Evolutionary conservation across 2,113 vertebrate genomes (phyloP), one percentile per base, ranked within the genome.

Genomic region (Xiphorhynchus elegans): DNA sequence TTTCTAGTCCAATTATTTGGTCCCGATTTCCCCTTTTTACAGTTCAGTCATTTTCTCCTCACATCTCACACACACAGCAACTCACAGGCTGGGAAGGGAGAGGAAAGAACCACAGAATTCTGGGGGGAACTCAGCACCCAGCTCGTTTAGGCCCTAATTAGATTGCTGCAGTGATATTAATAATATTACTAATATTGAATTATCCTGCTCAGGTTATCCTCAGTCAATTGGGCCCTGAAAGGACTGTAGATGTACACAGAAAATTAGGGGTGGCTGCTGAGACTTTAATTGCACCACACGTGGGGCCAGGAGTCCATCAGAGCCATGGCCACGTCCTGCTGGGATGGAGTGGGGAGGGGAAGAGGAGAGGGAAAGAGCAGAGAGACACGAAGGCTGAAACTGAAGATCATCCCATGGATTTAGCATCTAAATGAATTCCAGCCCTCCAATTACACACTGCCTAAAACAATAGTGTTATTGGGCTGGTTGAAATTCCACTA

Each of bases 11-110:
- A 37, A 79, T 81, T 26, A 89, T 74, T 80, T 86, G 76, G 50
- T 66, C 79, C 63, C 3, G 4, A 15, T 59, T 92, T 88, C 77
- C 46, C 67, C 49, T 55, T 84, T 73, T 50, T 55, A 75, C 80
- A 96, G 89, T 37, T 47, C 58, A 70, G 63, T 33, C 67, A 86
- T 93, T 90, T 95, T 67, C 83, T 87, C 83, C 49, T 53, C 90
- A 53, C 42, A 35, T 19, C 84, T 64, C 7, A 3, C 1, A 19
- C 72, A 44, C 78, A 68, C 53, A 42, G 35, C 33, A 53, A 58
- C 72, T 26, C 49, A 1, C 15, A 56, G 67, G 85, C 11, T 2
- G 59, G 67, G 79, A 62, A 62, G 72, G 9, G 16, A 53, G 40
- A 94, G 29, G 72, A 90, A 84, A 74, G 88, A 77, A 90, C 74